These are phyloP conservation scores for Trididemnum miniatum DNA, from an alignment of 23 tunicate species.

Conservation along the genomic window DNA sequence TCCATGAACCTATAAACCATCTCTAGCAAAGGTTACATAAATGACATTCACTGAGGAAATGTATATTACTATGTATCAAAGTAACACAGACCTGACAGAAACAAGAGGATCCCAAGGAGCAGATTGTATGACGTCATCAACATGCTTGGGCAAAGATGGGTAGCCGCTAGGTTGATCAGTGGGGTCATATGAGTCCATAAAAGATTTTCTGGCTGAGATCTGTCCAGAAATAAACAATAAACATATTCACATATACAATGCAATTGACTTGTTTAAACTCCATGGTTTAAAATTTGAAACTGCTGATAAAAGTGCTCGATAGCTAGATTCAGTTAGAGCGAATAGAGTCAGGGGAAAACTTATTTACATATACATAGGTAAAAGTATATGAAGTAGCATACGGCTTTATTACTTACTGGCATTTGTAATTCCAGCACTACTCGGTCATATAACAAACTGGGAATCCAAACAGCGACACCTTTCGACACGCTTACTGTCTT, in stretches of 20 bases:
- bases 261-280: too few species aligned
- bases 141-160: constrained; percentile 54
- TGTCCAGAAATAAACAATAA: too few species aligned
- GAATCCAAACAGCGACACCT: constrained; percentile 95
- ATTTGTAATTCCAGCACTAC: constrained; percentile 92
- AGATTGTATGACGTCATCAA: constrained; percentile 69
- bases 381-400: too few species aligned
- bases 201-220: constrained; percentile 51
- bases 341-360: too few species aligned
- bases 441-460: constrained; percentile 83
- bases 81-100: constrained; percentile 36
- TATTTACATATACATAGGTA: too few species aligned
- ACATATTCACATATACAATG: not conserved
- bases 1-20: too few species aligned
- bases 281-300: too few species aligned
- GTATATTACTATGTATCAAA: too few species aligned
- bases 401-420: constrained; percentile 60
- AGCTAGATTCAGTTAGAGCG: too few species aligned
- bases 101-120: constrained; percentile 76
- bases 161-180: constrained; percentile 51
- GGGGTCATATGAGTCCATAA: constrained; percentile 51
- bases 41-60: too few species aligned
- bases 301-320: too few species aligned
- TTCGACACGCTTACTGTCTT: constrained; percentile 66
- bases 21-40: too few species aligned